Conservation (phyloP, 2,797 vertebrate species). For the Manis pentadactyla region DNA sequence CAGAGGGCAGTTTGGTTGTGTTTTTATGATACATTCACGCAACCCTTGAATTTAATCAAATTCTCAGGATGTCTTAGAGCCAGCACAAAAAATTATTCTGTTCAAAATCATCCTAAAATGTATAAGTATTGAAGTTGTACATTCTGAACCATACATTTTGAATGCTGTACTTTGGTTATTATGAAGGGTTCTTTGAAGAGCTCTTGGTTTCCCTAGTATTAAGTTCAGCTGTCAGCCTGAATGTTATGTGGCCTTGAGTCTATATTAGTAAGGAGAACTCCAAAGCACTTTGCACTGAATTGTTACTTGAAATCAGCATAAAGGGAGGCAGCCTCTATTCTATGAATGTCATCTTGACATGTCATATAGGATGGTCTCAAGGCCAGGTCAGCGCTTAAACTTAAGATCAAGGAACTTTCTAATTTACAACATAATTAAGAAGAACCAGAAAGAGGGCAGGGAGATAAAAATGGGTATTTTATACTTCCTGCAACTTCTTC, state of each 20-base stretch:
- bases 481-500: not conserved
- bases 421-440: not conserved
- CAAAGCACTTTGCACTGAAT: constrained; percentile 64
- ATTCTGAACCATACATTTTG: not conserved
- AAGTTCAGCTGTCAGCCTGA: constrained; percentile 62
- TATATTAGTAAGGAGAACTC: constrained; percentile 8
- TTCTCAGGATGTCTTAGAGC: not conserved
- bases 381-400: not conserved
- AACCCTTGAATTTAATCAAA: not conserved
- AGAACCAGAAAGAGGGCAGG: not conserved
- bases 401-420: not conserved
- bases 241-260: constrained; percentile 33
- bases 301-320: constrained; percentile 57
- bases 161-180: not conserved
- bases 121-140: not conserved
- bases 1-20: not conserved
- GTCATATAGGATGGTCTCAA: not conserved
- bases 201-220: not conserved
- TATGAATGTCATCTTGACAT: not conserved
- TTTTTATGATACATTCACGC: not conserved
- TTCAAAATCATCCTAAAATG: not conserved
- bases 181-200: not conserved
- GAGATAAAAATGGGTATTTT: constrained; percentile 17
- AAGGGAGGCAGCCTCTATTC: constrained; percentile 31
- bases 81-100: not conserved